Evolutionary conservation across 2,113 vertebrate species (phyloP), one percentile per base, ranked within the genome.

Genomic region (Notothenia coriiceps): DNA sequence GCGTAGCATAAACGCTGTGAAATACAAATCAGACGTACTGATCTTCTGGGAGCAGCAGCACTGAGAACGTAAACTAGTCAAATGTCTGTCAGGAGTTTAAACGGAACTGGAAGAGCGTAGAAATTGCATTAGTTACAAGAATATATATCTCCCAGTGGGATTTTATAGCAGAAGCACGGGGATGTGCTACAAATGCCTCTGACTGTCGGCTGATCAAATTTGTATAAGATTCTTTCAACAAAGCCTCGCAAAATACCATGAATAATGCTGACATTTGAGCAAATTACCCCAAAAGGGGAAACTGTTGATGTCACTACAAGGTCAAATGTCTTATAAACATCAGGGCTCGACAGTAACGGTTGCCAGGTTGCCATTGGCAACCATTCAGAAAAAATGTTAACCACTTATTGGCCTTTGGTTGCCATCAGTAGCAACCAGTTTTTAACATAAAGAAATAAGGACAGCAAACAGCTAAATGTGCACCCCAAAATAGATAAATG

Each of bases 61-160:
- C 44, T 1, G 61, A 86, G 65, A 81, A 84, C 47, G 6, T 51
- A 25, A 79, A 68, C 82, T 15, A 33, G 61, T 55, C 33, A 87
- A 70, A 85, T 79, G 70, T 86, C 80, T 89, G 70, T 89, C 74
- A 77, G 55, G 73, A 89, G 76, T 72, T 80, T 47, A 88, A 88
- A 79, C 78, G 82, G 74, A 84, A 65, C 83, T 80, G 72, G 64
- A 85, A 89, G 63, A 88, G 74, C 2, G n/a, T 15, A 67, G 56
- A 80, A 83, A 88, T 75, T 77, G 61, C 82, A 76, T 86, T 80
- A 86, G 86, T 60, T 72, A 72, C 76, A 88, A 82, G 59, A 74
- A 70, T 59, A 65, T 69, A 59, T 56, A 55, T 63, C n/a, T 83
- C 67, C 85, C 86, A 29, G 47, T 68, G 65, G 82, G 22, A 68